Evolutionary conservation across 2,113 vertebrate species (phyloP).

Genomic region (Myodes glareolus): DNA sequence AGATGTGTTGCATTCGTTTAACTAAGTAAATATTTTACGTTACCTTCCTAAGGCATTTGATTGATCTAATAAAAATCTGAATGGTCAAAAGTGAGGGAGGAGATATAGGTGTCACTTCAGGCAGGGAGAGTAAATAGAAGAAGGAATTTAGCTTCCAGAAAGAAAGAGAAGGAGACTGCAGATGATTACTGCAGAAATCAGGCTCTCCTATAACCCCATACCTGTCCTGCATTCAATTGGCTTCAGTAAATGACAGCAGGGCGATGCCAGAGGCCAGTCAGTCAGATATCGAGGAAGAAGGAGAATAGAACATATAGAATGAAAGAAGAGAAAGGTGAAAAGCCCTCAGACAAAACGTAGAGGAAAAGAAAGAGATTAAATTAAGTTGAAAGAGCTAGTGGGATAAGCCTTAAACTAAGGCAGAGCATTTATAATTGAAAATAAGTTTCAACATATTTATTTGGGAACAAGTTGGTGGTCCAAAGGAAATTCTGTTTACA

Average conservation of each 20-base stretch:
- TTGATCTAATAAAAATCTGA: not conserved
- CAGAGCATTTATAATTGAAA: not conserved
- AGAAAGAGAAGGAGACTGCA: not conserved
- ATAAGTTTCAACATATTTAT: not conserved
- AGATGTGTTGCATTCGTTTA: not conserved
- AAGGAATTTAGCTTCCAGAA: not conserved
- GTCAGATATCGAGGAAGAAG: not conserved
- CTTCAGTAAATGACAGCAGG: too few species aligned
- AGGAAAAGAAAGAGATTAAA: not conserved
- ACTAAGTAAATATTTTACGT: not conserved
- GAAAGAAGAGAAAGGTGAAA: not conserved
- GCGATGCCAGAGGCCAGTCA: not conserved
- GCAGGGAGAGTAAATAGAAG: not conserved
- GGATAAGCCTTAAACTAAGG: not conserved
- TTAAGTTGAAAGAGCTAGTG: not conserved
- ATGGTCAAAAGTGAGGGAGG: not conserved
- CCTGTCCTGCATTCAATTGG: too few species aligned
- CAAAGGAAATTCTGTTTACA: not conserved
- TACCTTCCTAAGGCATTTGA: not conserved
- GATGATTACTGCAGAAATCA: too few species aligned
- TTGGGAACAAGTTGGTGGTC: not conserved
- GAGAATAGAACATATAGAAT: not conserved
- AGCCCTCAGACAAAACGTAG: not conserved
- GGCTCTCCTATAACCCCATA: too few species aligned
- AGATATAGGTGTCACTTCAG: not conserved